A percentile compares a stretch with the other conserved stretches of the same genome.
Conservation (phyloP, 2,113 vertebrate species). For the Myotis brandtii region DNA sequence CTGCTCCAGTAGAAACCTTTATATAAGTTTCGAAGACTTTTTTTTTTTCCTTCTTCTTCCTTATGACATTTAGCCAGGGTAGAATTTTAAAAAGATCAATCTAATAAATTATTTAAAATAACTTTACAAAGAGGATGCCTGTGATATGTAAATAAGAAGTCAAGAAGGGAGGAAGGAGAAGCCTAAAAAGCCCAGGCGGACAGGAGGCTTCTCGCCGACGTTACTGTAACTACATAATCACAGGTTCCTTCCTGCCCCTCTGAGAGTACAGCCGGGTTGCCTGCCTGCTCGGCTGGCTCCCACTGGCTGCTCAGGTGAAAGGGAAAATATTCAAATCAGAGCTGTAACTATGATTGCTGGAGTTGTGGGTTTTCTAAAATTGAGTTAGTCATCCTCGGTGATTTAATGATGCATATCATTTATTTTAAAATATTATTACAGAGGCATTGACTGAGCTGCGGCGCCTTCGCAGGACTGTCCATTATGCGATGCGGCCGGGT, state of each 20-base stretch:
- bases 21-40: slow-evolving; percentile 87
- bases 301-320: slow-evolving; percentile 79
- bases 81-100: slow-evolving; percentile 88
- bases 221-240: slow-evolving; percentile 84
- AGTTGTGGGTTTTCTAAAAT: slow-evolving; percentile 78
- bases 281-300: slow-evolving; percentile 56
- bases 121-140: slow-evolving; percentile 83
- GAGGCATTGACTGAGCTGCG: slow-evolving; percentile 61
- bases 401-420: slow-evolving; percentile 83
- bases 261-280: slow-evolving; percentile 69
- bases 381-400: slow-evolving; percentile 77
- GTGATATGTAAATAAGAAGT: slow-evolving; percentile 88
- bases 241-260: slow-evolving; percentile 79
- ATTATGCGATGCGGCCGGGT: slow-evolving; percentile 63
- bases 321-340: slow-evolving; percentile 77
- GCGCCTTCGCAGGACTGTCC: slow-evolving; percentile 51
- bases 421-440: slow-evolving; percentile 82
- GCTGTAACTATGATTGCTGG: slow-evolving; percentile 72
- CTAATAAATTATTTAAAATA: slow-evolving; percentile 91
- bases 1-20: slow-evolving; percentile 86
- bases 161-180: slow-evolving; percentile 72
- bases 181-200: slow-evolving; percentile 69
- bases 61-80: slow-evolving; percentile 84
- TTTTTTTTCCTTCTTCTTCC: slow-evolving; percentile 53
- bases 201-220: slow-evolving; percentile 64